Evolutionary conservation across 64 coral and sea anemone species (phyloP), one percentile per base, ranked within the genome.

Genomic region (Montipora cactus): DNA sequence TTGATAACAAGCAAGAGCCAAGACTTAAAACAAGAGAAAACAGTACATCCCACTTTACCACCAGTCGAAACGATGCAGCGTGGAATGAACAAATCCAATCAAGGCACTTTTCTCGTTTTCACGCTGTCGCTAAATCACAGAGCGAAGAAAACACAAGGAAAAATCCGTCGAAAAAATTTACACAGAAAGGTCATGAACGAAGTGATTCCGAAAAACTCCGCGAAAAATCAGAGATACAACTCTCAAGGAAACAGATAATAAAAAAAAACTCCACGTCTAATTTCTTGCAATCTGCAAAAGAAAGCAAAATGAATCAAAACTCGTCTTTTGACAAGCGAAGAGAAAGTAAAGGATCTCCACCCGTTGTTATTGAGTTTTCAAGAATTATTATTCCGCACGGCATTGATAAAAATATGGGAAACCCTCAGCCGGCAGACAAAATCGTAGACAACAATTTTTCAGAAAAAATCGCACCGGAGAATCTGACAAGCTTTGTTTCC

Each of bases 361-460:
- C 82, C 6, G 82, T 86, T 22, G 82, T 86, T 12, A 86, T 86
- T 71, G 82, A 86, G 66, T 86, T 86, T 50, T 86, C 82, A 22
- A 71, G 82, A 71, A 86, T 86, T 71, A 20, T 86, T 13, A 86
- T 86, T 21, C 82, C 82, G 4, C 16, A 69, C 62, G 15, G 37
- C 46, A 12, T 7, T 9, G 14, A 19, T 78, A 78, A 49, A 49
- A 49, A 48, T 19, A 49, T 13, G 4, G 76, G 3, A 37, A 18
- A 78, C 12, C 49, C 47, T 7, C 5, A 13, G 8, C 18, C 0
- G 2, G 20, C 70, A 49, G 64, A 68, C 61, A 23, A 5, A 0
- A 72, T 3, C 21, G 82, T 44, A 50, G 66, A 51, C 47, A 50
- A 15, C 15, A 4, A 84, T 68, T 46, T 47, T 16, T 28, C 46